phyloP scores from a whole-genome alignment of 2,888 invertebrate species.

The Plutella xylostella region DNA sequence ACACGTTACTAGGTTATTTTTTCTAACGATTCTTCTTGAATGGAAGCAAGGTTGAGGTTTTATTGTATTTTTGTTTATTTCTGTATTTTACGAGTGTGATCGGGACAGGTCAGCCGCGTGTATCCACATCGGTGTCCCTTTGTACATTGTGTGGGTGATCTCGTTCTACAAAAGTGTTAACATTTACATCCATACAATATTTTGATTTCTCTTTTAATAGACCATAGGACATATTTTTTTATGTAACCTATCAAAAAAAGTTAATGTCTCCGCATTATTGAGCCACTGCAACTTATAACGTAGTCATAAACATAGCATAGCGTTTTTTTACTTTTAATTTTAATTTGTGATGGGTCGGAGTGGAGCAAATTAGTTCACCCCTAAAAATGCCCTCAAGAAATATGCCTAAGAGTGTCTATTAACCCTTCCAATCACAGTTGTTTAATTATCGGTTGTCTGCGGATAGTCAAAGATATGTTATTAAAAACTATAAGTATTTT shows the following conservation, averaged over 20 bases:
- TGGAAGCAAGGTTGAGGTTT: conserved; percentile 35
- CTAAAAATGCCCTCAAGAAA: conserved; percentile 11
- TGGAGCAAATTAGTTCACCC: conserved; percentile 10
- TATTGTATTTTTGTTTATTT: conserved; percentile 58
- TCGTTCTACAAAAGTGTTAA: conserved; percentile 64
- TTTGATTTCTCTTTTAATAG: conserved; percentile 60
- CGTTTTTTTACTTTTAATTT: neutral
- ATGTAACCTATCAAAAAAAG: neutral
- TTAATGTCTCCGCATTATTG: neutral
- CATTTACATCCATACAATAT: conserved; percentile 62
- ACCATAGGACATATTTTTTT: conserved; percentile 33
- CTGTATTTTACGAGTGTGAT: conserved; percentile 54
- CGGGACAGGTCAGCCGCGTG: conserved; percentile 38
- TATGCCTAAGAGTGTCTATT: conserved; percentile 18
- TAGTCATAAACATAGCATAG: neutral
- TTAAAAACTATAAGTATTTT: conserved; percentile 64
- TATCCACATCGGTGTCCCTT: conserved; percentile 53
- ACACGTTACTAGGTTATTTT: conserved; percentile 35
- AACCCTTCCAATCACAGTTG: conserved; percentile 33
- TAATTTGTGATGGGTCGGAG: neutral
- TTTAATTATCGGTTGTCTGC: conserved; percentile 61
- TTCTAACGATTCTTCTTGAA: conserved; percentile 26
- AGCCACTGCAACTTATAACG: neutral
- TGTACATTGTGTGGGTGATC: conserved; percentile 53
- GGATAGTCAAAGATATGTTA: conserved; percentile 48